A percentile compares a stretch with the other conserved stretches of the same genome.
These are phyloP conservation scores for Pollenia labialis DNA, from an alignment of 2,888 invertebrate species.

Conservation along the genomic window DNA sequence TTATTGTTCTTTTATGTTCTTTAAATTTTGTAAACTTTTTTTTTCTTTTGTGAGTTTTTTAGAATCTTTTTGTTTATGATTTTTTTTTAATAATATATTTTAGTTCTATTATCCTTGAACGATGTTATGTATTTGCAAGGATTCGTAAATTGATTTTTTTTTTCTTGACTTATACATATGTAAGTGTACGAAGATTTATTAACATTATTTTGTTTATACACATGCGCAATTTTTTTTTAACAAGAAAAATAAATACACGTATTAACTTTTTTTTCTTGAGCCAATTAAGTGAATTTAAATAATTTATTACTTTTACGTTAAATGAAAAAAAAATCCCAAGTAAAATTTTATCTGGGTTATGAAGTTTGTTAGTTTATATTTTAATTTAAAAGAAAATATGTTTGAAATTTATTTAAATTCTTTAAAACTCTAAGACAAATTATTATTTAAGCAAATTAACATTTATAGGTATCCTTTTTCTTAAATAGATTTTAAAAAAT, in stretches of 20 bases:
- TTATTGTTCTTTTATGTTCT: neutral
- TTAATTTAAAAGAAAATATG: neutral
- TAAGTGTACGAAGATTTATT: conserved; percentile 56
- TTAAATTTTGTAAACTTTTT: neutral
- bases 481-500: neutral
- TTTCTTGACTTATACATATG: conserved; percentile 17
- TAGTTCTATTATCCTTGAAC: conserved; percentile 69
- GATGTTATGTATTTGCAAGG: conserved; percentile 65
- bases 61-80: conserved; percentile 16
- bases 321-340: neutral
- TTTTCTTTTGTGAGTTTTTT: neutral
- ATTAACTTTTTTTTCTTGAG: conserved; percentile 16
- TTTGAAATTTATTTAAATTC: neutral
- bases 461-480: too few relatives aligned
- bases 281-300: conserved; percentile 25
- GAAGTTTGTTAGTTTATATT: neutral
- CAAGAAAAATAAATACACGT: conserved; percentile 21
- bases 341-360: neutral
- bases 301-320: conserved; percentile 8
- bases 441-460: neutral
- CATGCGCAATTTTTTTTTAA: conserved; percentile 49
- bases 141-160: conserved; percentile 71
- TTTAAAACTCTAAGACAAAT: neutral
- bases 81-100: conserved; percentile 39
- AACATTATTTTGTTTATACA: conserved; percentile 15